phyloP scores from a whole-genome alignment of 2,888 invertebrate genomes.

The Cheilosia scutellata region DNA sequence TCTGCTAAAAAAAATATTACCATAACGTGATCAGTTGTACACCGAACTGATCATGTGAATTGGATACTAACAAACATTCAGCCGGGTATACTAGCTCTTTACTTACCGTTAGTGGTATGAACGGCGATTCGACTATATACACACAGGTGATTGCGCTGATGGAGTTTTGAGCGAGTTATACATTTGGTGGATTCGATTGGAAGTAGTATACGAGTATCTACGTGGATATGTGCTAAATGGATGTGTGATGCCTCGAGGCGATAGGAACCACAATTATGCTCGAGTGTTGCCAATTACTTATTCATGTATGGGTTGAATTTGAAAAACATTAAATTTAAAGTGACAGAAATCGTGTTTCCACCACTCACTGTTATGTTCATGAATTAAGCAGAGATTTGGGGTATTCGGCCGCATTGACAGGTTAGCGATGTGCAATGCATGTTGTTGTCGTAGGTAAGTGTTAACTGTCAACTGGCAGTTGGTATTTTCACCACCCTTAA shows the following conservation, averaged over 20 bases:
- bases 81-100: conserved; percentile 45
- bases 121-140: conserved; percentile 11
- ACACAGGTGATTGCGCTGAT: conserved; percentile 70
- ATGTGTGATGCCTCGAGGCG: background rate
- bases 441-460: too few relatives aligned
- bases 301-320: background rate
- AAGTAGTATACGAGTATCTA: background rate
- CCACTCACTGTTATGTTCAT: too few relatives aligned
- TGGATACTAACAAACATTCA: conserved; percentile 59
- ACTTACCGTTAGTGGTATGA: conserved; percentile 65
- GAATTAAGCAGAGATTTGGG: too few relatives aligned
- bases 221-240: conserved; percentile 33
- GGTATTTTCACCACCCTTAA: too few relatives aligned
- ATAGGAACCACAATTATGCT: conserved; percentile 13
- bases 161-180: conserved; percentile 43
- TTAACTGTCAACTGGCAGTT: too few relatives aligned
- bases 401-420: too few relatives aligned
- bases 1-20: conserved; percentile 52
- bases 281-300: conserved; percentile 58
- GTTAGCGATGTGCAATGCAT: too few relatives aligned
- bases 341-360: conserved; percentile 12
- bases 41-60: conserved; percentile 65
- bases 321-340: conserved; percentile 3
- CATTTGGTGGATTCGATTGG: conserved; percentile 38
- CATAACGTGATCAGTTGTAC: conserved; percentile 74